phyloP scores from a whole-genome alignment of 1,140 invertebrate genomes.

The Papilio machaon region DNA sequence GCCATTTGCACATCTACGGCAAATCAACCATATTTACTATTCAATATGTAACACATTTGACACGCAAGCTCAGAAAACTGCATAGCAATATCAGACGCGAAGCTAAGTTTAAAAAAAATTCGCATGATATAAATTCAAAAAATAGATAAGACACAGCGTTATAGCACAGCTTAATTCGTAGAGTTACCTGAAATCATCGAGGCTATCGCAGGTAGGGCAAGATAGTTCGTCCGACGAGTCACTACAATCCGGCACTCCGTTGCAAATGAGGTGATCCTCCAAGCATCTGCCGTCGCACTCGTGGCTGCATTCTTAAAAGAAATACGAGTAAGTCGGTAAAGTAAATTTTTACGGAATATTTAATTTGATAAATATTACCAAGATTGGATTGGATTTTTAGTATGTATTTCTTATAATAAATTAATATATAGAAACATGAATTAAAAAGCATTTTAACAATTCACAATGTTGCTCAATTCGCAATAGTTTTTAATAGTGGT shows the following conservation, averaged over 20 bases:
- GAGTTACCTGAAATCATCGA: slow-evolving; percentile 71
- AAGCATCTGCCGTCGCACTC: slow-evolving; percentile 79
- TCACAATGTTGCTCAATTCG: not conserved
- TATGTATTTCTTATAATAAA: not conserved
- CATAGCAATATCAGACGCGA: slow-evolving; percentile 39
- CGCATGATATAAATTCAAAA: not conserved
- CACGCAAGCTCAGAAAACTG: slow-evolving; percentile 36
- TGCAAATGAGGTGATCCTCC: slow-evolving; percentile 75
- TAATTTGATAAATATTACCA: slow-evolving; percentile 1
- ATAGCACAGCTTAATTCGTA: slow-evolving; percentile 10
- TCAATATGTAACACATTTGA: not conserved
- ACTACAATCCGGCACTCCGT: slow-evolving; percentile 79
- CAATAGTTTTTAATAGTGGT: not conserved
- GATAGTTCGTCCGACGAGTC: slow-evolving; percentile 83
- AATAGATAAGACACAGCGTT: not conserved
- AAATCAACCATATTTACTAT: slow-evolving; percentile 46
- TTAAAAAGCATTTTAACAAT: not conserved
- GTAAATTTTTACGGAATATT: slow-evolving; percentile 34
- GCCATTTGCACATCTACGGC: slow-evolving; percentile 66
- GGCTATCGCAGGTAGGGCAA: slow-evolving; percentile 74
- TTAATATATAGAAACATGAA: not conserved
- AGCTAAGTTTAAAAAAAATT: slow-evolving; percentile 19
- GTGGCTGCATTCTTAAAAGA: slow-evolving; percentile 73
- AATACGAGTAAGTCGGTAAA: slow-evolving; percentile 51
- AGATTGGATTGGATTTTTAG: not conserved